Conservation (phyloP, 2,797 vertebrate genomes). For the Falco novaeseelandiae region DNA sequence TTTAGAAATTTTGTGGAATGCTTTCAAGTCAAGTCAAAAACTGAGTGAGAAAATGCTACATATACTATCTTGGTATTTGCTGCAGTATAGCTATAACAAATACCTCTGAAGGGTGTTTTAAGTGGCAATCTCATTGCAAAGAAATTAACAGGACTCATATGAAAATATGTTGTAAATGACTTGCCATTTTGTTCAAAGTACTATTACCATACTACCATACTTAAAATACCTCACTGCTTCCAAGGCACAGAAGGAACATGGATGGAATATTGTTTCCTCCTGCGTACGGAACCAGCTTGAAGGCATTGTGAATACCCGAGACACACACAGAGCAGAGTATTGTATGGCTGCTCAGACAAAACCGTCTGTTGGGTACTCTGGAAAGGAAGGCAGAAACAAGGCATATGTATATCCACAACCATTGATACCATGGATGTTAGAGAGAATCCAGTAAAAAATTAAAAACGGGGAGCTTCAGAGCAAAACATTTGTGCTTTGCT, state of each 20-base stretch:
- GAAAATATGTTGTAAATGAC: background rate
- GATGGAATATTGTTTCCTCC: constrained; percentile 23
- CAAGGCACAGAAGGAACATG: constrained; percentile 51
- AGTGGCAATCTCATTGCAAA: background rate
- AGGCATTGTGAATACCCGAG: background rate
- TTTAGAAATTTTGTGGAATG: background rate
- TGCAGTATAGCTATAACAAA: background rate
- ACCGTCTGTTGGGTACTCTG: background rate
- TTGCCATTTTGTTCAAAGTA: background rate
- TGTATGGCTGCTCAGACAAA: constrained; percentile 42
- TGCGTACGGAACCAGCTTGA: background rate
- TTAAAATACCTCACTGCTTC: constrained; percentile 3
- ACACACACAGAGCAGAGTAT: background rate
- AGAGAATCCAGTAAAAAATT: background rate
- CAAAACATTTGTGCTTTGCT: background rate
- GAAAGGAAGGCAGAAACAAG: background rate
- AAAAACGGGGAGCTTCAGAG: background rate
- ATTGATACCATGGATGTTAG: background rate
- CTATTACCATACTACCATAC: background rate
- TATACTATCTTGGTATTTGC: background rate
- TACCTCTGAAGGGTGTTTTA: background rate
- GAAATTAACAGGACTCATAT: background rate
- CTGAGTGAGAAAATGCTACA: background rate
- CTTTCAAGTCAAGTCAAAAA: background rate
- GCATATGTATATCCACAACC: background rate